A percentile compares a stretch with the other conserved stretches of the same genome.
phyloP scores from a whole-genome alignment of 2,888 invertebrate species.

The Apomyelois bistriatella region DNA sequence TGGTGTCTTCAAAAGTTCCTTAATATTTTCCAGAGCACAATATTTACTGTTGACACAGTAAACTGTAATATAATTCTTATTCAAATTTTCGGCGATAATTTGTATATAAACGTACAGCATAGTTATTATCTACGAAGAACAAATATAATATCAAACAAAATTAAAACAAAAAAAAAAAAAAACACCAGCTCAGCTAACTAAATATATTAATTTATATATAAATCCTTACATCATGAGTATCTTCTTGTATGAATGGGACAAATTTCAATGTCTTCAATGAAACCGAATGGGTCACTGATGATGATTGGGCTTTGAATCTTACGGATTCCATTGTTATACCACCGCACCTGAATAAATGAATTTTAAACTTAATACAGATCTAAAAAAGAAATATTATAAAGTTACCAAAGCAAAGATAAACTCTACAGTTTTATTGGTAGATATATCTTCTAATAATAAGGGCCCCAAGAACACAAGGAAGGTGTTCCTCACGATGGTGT shows the following conservation, averaged over 20 bases:
- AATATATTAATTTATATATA: too few relatives aligned
- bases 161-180: neutral
- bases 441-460: too few relatives aligned
- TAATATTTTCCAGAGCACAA: neutral
- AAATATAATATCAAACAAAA: neutral
- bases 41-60: slow-evolving; percentile 11
- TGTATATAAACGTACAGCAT: slow-evolving; percentile 22
- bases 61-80: slow-evolving; percentile 19
- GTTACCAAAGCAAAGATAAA: neutral
- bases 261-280: slow-evolving; percentile 22
- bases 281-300: slow-evolving; percentile 10
- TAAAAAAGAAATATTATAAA: slow-evolving; percentile 4
- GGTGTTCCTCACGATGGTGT: too few relatives aligned
- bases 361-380: too few relatives aligned
- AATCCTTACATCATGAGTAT: slow-evolving; percentile 23
- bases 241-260: slow-evolving; percentile 23
- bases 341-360: slow-evolving; percentile 23
- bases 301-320: slow-evolving; percentile 19
- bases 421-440: too few relatives aligned
- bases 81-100: slow-evolving; percentile 26
- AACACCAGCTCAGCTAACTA: neutral
- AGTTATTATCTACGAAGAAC: slow-evolving; percentile 17
- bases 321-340: slow-evolving; percentile 24
- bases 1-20: slow-evolving; percentile 8
- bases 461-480: too few relatives aligned